A percentile compares a stretch with the other conserved stretches of the same genome.
Evolutionary conservation across 2,888 invertebrate species (phyloP).

Genomic region (Drosophila rellima): DNA sequence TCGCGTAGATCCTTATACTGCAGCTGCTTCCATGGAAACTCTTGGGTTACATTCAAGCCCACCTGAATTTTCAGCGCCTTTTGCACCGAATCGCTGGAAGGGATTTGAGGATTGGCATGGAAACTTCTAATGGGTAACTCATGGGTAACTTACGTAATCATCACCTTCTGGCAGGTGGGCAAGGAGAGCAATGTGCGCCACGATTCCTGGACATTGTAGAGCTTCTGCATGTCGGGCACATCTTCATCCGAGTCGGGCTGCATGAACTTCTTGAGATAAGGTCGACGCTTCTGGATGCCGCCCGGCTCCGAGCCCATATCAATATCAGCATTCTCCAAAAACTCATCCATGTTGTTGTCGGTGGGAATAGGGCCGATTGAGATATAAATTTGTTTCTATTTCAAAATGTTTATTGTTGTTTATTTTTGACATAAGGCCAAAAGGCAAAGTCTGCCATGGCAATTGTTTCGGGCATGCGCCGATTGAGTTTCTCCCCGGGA

Average conservation of each 20-base stretch:
- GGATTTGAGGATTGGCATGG: too few relatives aligned
- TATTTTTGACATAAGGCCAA: conserved; percentile 11
- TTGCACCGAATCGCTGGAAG: conserved; percentile 63
- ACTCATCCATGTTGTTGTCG: conserved; percentile 44
- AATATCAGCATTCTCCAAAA: conserved; percentile 10
- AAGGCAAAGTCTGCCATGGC: conserved; percentile 36
- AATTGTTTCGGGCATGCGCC: conserved; percentile 53
- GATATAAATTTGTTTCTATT: conserved; percentile 3
- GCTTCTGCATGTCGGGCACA: conserved; percentile 37
- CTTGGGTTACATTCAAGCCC: conserved; percentile 90
- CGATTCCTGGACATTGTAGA: conserved; percentile 73
- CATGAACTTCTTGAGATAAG: conserved; percentile 65
- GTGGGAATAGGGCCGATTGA: conserved; percentile 1
- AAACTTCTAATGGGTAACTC: too few relatives aligned
- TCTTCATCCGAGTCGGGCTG: conserved; percentile 75
- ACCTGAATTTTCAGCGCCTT: conserved; percentile 88
- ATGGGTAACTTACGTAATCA: conserved; percentile 68
- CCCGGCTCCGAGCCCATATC: conserved; percentile 11
- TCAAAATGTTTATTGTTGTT: conserved; percentile 18
- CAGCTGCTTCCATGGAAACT: conserved; percentile 91
- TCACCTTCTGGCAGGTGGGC: conserved; percentile 70
- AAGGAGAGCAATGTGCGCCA: conserved; percentile 75
- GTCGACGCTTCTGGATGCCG: conserved; percentile 20
- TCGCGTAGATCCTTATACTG: conserved; percentile 88
- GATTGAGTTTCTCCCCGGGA: conserved; percentile 14